A percentile compares a stretch with the other conserved stretches of the same genome.
These are phyloP conservation scores for Pandemis corylana DNA, from an alignment of 2,888 invertebrate genomes.

Conservation along the genomic window DNA sequence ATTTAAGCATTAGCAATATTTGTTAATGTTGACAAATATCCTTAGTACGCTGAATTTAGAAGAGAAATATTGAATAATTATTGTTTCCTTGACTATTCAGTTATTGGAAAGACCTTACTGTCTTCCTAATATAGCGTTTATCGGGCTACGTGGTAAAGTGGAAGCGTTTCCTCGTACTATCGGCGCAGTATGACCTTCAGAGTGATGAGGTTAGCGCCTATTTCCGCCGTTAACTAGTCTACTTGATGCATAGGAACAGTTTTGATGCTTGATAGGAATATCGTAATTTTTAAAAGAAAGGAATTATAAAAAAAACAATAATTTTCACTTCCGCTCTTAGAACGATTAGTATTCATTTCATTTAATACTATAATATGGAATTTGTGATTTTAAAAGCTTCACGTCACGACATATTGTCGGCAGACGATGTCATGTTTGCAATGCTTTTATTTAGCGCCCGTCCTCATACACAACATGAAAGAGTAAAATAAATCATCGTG, in stretches of 20 bases:
- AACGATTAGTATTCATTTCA: neutral
- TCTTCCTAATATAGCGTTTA: too few species aligned
- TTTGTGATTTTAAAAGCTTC: conserved; percentile 10
- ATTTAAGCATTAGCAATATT: too few species aligned
- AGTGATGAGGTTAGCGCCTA: conserved; percentile 43
- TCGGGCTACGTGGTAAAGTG: neutral
- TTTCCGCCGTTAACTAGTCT: neutral
- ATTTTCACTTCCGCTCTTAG: neutral
- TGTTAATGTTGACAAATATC: too few species aligned
- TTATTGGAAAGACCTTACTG: too few species aligned
- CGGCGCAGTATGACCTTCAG: neutral
- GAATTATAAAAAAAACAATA: neutral
- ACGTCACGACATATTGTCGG: conserved; percentile 14
- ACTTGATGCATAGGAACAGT: neutral
- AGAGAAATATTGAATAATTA: too few species aligned
- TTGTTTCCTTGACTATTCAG: too few species aligned
- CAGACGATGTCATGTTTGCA: conserved; percentile 9
- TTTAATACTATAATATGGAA: neutral
- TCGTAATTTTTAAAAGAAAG: too few species aligned
- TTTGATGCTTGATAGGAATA: conserved; percentile 3
- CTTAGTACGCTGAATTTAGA: too few species aligned
- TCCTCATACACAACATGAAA: conserved; percentile 7
- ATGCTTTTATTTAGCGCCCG: conserved; percentile 23
- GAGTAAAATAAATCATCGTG: conserved; percentile 29
- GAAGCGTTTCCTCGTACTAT: neutral